phyloP scores from a whole-genome alignment of 2,113 vertebrate species.

The Hippocampus zosterae region DNA sequence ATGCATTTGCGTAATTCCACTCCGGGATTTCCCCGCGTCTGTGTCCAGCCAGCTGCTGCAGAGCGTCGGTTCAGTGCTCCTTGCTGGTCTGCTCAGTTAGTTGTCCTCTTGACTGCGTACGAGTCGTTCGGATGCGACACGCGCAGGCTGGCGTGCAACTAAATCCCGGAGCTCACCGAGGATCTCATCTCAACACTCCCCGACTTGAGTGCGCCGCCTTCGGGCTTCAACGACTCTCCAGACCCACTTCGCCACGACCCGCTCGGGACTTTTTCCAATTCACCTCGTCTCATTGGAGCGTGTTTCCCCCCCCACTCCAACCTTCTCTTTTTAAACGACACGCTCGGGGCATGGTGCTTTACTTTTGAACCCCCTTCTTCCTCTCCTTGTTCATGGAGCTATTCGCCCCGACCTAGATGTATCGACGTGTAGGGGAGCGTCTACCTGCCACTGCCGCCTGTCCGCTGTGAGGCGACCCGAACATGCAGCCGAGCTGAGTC shows the following conservation, averaged over 20 bases:
- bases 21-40: not conserved
- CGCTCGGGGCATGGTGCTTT: slow-evolving; percentile 7
- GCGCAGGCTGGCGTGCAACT: not conserved
- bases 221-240: not conserved
- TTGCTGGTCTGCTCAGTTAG: not conserved
- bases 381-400: slow-evolving; percentile 57
- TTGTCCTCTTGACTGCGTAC: not conserved
- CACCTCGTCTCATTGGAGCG: not conserved
- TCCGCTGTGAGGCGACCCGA: slow-evolving; percentile 50
- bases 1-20: not conserved
- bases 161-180: not conserved
- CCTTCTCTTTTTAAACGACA: not conserved
- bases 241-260: slow-evolving; percentile 1
- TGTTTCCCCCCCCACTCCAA: not conserved
- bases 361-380: slow-evolving; percentile 42
- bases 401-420: slow-evolving; percentile 45
- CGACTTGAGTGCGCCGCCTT: not conserved
- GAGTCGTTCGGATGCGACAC: not conserved
- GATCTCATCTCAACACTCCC: not conserved
- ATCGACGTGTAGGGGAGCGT: slow-evolving; percentile 34
- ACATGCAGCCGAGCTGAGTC: slow-evolving; percentile 57
- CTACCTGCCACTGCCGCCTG: slow-evolving; percentile 44
- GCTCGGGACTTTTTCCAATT: not conserved
- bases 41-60: slow-evolving; percentile 4
- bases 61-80: not conserved